These are phyloP conservation scores for Andrena camellia DNA, from an alignment of 2,888 invertebrate species.

Conservation along the genomic window DNA sequence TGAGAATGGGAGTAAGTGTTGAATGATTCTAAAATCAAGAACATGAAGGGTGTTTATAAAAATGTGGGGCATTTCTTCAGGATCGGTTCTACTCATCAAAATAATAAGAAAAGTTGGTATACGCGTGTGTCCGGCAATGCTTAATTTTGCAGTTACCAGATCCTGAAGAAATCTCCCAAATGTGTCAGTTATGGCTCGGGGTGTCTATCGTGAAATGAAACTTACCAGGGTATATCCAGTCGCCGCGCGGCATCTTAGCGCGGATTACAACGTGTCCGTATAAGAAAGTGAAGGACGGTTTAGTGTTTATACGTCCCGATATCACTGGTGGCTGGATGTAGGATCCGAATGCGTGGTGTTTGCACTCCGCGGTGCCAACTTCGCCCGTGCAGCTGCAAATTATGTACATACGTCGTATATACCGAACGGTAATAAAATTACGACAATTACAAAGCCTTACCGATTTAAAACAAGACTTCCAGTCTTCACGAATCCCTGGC, in stretches of 20 bases:
- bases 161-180: too few species aligned
- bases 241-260: conserved; percentile 91
- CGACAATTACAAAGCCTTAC: conserved; percentile 62
- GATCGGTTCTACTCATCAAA: too few species aligned
- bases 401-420: not conserved
- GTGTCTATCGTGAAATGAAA: not conserved
- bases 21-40: not conserved
- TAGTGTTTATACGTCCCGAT: conserved; percentile 88
- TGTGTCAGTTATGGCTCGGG: too few species aligned
- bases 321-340: conserved; percentile 90
- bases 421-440: not conserved
- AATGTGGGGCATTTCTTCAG: not conserved
- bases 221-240: conserved; percentile 92
- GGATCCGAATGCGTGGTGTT: conserved; percentile 85
- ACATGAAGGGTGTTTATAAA: not conserved
- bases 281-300: conserved; percentile 88
- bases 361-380: conserved; percentile 83
- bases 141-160: not conserved
- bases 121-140: not conserved
- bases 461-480: conserved; percentile 77
- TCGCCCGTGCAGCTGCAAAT: conserved; percentile 85
- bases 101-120: not conserved
- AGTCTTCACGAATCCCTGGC: conserved; percentile 85
- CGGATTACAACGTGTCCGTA: conserved; percentile 90
- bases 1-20: not conserved